A percentile compares a stretch with the other conserved stretches of the same genome.
Evolutionary conservation across 2,113 vertebrate species (phyloP).

Genomic region (Capra hircus): DNA sequence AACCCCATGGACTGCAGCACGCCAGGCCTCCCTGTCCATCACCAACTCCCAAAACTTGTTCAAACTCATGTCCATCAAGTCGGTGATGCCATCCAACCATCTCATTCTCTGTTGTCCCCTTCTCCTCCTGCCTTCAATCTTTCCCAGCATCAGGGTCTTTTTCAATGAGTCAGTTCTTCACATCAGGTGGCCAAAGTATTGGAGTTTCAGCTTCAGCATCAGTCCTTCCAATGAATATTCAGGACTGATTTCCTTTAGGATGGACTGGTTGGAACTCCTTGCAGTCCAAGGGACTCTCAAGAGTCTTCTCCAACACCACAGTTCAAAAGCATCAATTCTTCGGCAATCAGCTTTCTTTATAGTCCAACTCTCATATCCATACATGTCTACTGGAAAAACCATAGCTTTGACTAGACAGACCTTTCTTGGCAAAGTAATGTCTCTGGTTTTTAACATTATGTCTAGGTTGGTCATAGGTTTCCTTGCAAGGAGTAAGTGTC

Average conservation of each 20-base stretch:
- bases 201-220: background rate
- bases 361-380: background rate
- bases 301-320: background rate
- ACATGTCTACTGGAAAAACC: background rate
- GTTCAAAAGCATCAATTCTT: background rate
- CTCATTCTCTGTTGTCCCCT: background rate
- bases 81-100: background rate
- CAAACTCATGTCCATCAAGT: background rate
- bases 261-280: background rate
- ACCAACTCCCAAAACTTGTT: background rate
- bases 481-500: background rate
- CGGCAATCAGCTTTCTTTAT: background rate
- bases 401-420: background rate
- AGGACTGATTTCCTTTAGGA: background rate
- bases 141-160: background rate
- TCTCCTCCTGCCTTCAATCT: background rate
- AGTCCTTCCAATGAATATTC: background rate
- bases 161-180: rapidly evolving
- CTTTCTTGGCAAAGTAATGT: background rate
- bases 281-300: background rate
- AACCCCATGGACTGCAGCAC: background rate
- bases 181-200: background rate
- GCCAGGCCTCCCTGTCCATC: background rate
- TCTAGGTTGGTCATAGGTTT: background rate
- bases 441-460: background rate